Base-by-base conservation (phyloP, 2,888 invertebrate genomes). In the Tenthredo amoena region DNA sequence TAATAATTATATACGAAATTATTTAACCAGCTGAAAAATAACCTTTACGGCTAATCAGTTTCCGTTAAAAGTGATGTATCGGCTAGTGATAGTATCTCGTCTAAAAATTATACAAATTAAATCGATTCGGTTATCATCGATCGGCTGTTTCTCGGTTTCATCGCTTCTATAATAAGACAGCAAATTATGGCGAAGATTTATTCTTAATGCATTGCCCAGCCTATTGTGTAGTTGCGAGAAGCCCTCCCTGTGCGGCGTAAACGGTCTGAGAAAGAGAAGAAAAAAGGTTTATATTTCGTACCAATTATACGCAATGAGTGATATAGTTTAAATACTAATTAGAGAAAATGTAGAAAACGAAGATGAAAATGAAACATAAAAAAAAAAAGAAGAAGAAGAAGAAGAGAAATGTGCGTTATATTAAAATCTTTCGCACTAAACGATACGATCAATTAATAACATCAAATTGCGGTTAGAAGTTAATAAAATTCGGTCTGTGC, bases 171-270 rank as follows among this genome's bases (percentile, higher is more conserved):
- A 58, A n/a, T 21, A 40, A 79, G 31, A n/a, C 58, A 58, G 37
- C 81, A 37, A 62, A 81, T 62, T 5, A 62, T 81, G 62, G 37
- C 81, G 81, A 62, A 81, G 62, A 81, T 62, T 12, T 12, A 26
- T 68, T 83, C 83, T 31, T 47, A 90, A 87, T 91, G 89, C 89
- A 89, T 87, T 87, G 90, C 88, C 91, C 95, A 96, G 92, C 97
- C 97, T 94, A 97, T 96, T 93, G 97, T 96, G 94, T 96, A 97
- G 94, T 97, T 97, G 94, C 97, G 96, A 89, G 96, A 96, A 94
- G 96, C 96, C 94, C 96, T 96, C 94, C 96, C 97, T 95, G 96
- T 95, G 93, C 98, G 96, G 92, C 96, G 96, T 94, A 96, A 95
- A 93, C 97, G 97, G 94, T 95, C 96, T 96, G 95, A 93, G 95